Conservation (phyloP, 1,140 invertebrate species). For the Ylistrum balloti region DNA sequence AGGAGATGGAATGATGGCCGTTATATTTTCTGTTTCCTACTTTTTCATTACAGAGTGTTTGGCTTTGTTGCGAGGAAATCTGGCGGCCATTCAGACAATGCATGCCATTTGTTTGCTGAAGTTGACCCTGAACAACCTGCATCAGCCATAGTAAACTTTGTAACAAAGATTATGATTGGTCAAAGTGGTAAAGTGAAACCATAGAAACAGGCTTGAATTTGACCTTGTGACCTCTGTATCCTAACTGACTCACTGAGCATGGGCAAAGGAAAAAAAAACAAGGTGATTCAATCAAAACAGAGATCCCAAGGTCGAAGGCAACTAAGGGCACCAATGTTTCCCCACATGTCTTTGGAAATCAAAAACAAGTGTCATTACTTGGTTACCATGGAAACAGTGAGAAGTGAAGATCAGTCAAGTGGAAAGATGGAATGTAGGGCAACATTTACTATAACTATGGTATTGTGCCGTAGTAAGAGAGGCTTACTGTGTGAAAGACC, state of each 20-base stretch:
- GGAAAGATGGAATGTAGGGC: slow-evolving; percentile 1
- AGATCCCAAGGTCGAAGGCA: background rate
- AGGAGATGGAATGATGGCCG: no score
- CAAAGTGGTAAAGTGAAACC: slow-evolving; percentile 77
- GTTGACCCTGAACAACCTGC: slow-evolving; percentile 97
- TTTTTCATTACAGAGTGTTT: slow-evolving; percentile 85
- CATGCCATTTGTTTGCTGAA: slow-evolving; percentile 98
- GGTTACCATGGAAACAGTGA: slow-evolving; percentile 11
- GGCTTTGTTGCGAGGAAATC: slow-evolving; percentile 96
- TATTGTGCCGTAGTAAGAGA: background rate
- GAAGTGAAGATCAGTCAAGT: background rate
- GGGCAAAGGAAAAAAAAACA: background rate
- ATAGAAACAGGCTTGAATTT: slow-evolving; percentile 48
- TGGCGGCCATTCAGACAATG: slow-evolving; percentile 92
- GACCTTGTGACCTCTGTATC: slow-evolving; percentile 30
- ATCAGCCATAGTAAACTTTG: slow-evolving; percentile 97
- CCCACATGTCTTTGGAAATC: background rate
- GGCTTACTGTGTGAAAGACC: background rate
- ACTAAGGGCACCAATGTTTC: background rate
- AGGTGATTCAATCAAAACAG: background rate
- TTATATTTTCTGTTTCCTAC: no score
- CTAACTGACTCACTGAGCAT: background rate
- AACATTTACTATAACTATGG: background rate
- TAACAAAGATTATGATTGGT: slow-evolving; percentile 90
- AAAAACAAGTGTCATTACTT: background rate